Base-by-base conservation (phyloP, 2,113 vertebrate genomes). In the Fregata magnificens region DNA sequence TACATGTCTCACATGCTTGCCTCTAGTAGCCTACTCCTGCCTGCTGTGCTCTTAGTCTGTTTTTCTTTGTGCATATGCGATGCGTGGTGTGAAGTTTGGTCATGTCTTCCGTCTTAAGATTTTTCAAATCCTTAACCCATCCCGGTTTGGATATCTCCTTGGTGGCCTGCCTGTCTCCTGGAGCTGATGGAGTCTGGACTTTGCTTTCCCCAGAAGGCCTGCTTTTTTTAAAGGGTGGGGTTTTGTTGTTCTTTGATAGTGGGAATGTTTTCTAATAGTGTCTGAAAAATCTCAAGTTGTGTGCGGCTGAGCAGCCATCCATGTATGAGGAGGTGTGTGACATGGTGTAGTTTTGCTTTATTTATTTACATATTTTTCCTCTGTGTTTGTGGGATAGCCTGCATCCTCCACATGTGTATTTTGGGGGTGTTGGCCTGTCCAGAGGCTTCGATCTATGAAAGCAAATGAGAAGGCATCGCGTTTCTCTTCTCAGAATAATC, bases 361-460 rank as follows among this genome's bases (percentile, higher is more conserved):
- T 95, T 93, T 97, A 97, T 97, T 97, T 97, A 94, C 67, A 44
- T 97, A 55, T 85, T 95, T 90, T 86, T 85, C 13, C 55, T 85
- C 74, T 86, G 69, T 88, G 82, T 80, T 77, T 86, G 91, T 92
- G 61, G 95, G 65, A 91, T 71, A 67, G 82, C 40, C 81, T 86
- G 49, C 69, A 81, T 88, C 78, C 47, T 96, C 77, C 86, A 59
- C 88, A 86, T 85, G 66, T 1, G 18, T 95, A 16, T 92, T 91
- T 91, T 77, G 82, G 73, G 90, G 88, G 93, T n/a, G 44, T 91
- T 94, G 93, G 44, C 92, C 85, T 96, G 80, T 88, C 84, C 92
- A 86, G 73, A 83, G 82, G 38, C 89, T 88, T 58, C 86, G 78
- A 50, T 90, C 74, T 93, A 3, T 94, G 84, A 96, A 96, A 94